Conservation (phyloP, 2,888 invertebrate species). For the Ectemnius cavifrons region DNA sequence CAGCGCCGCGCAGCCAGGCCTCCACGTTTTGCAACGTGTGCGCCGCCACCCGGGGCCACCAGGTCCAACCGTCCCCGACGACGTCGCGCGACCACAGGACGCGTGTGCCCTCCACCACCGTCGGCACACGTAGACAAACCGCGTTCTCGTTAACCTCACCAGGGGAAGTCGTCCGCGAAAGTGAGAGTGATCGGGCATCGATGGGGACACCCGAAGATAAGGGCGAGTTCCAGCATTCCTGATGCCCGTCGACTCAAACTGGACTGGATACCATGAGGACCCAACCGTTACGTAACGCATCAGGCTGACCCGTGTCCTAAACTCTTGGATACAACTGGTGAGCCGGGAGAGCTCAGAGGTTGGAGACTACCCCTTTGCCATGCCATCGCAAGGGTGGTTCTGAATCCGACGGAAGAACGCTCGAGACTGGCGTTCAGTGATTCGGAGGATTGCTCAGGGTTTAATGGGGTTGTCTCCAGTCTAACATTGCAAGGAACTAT, state of each 20-base stretch:
- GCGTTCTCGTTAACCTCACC: not conserved
- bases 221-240: not conserved
- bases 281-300: not conserved
- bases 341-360: too few species aligned
- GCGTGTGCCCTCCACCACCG: too few species aligned
- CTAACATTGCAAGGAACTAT: too few species aligned
- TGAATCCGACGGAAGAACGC: too few species aligned
- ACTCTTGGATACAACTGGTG: not conserved
- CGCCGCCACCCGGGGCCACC: conserved; percentile 28
- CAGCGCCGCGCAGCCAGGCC: conserved; percentile 53
- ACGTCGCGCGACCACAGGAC: not conserved
- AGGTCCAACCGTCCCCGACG: conserved; percentile 25
- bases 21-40: conserved; percentile 43
- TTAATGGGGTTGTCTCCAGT: too few species aligned
- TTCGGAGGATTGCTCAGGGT: too few species aligned
- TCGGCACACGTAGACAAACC: too few species aligned
- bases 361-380: too few species aligned
- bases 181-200: conserved; percentile 3
- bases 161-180: conserved; percentile 1
- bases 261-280: not conserved
- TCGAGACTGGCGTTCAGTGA: too few species aligned
- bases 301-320: not conserved
- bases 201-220: conserved; percentile 1
- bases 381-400: too few species aligned
- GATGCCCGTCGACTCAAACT: not conserved